Evolutionary conservation across 2,888 invertebrate genomes (phyloP).

Genomic region (Priocnemis perturbator): DNA sequence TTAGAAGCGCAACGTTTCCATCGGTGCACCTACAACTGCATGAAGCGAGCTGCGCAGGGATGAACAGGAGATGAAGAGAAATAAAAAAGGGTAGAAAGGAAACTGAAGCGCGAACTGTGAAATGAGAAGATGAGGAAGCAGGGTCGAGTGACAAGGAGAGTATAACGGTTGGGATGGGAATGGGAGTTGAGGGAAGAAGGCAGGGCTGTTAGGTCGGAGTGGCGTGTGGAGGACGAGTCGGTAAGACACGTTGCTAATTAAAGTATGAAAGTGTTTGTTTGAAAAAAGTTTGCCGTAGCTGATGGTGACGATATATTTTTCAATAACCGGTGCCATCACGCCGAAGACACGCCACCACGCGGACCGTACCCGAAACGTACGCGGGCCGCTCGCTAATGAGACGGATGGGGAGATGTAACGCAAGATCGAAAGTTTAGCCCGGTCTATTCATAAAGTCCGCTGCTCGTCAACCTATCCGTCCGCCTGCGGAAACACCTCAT

Average conservation of each 20-base stretch:
- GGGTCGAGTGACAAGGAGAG: too few species aligned
- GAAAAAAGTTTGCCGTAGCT: neutral
- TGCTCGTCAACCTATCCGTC: slow-evolving; percentile 50
- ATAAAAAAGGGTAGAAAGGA: too few species aligned
- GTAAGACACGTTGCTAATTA: slow-evolving; percentile 21
- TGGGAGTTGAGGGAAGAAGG: too few species aligned
- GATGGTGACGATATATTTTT: neutral
- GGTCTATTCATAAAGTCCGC: slow-evolving; percentile 41
- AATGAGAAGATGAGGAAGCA: too few species aligned
- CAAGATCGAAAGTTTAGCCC: slow-evolving; percentile 42
- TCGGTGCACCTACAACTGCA: too few species aligned
- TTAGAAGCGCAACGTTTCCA: too few species aligned
- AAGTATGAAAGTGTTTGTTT: slow-evolving; percentile 13
- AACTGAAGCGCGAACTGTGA: too few species aligned
- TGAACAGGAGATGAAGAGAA: too few species aligned
- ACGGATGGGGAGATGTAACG: slow-evolving; percentile 14
- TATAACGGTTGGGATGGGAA: too few species aligned
- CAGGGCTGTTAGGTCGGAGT: too few species aligned
- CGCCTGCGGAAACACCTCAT: slow-evolving; percentile 61
- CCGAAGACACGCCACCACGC: slow-evolving; percentile 1
- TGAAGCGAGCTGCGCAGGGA: too few species aligned
- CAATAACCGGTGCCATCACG: neutral
- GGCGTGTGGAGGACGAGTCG: neutral
- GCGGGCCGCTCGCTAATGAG: slow-evolving; percentile 22
- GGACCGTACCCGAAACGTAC: too few species aligned